These are phyloP conservation scores for Choristoneura rosaceana DNA, from an alignment of 2,888 invertebrate species.

Conservation along the genomic window DNA sequence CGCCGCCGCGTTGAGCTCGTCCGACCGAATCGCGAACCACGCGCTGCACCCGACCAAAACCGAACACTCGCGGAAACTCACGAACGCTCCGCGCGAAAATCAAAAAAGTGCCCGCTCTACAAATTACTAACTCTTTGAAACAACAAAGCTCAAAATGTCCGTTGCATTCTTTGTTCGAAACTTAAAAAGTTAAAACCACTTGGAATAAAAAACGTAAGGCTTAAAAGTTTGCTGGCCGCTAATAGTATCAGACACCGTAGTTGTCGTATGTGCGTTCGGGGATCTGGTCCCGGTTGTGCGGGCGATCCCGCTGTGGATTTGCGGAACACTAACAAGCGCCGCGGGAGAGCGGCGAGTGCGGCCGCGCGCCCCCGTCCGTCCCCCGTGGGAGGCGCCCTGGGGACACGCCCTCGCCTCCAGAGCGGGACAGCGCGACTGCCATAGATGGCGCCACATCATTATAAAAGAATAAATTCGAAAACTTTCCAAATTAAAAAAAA, in stretches of 20 bases:
- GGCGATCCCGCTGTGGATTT: conserved; percentile 85
- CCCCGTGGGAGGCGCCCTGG: conserved; percentile 83
- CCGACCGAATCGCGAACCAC: conserved; percentile 89
- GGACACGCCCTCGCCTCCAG: conserved; percentile 86
- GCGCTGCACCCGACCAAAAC: conserved; percentile 70
- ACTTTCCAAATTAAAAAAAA: neutral
- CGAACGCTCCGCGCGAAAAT: conserved; percentile 53
- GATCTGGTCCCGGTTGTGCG: conserved; percentile 83
- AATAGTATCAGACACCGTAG: conserved; percentile 68
- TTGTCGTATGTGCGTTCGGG: conserved; percentile 81
- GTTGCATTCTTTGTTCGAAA: conserved; percentile 27
- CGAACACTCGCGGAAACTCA: conserved; percentile 66
- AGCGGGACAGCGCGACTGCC: conserved; percentile 76
- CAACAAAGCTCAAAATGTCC: conserved; percentile 16
- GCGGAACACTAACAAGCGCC: conserved; percentile 85
- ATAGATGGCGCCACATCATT: conserved; percentile 77
- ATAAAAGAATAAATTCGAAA: conserved; percentile 48
- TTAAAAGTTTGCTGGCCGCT: conserved; percentile 44
- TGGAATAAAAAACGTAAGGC: conserved; percentile 16
- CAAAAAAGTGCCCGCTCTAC: conserved; percentile 20
- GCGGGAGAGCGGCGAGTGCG: conserved; percentile 82
- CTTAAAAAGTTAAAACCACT: conserved; percentile 19
- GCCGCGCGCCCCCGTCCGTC: conserved; percentile 83
- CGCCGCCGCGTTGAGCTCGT: conserved; percentile 90
- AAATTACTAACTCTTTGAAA: neutral